A percentile compares a stretch with the other conserved stretches of the same genome.
These are phyloP conservation scores for Drosophila novamexicana DNA, from an alignment of 1,140 invertebrate species.

Conservation along the genomic window DNA sequence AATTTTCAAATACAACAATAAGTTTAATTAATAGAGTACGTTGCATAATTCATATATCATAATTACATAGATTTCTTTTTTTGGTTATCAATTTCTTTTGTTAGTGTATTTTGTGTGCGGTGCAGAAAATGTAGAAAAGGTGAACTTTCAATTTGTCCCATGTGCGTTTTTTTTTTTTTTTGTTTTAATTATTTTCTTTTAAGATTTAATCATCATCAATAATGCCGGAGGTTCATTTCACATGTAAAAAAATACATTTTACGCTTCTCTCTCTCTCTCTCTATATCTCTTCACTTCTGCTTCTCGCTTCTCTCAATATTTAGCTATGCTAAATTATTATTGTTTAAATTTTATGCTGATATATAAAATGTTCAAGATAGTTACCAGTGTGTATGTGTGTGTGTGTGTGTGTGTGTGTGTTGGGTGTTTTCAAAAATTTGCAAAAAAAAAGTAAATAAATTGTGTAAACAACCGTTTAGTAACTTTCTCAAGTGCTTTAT, in stretches of 20 bases:
- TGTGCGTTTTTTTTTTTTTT: constrained; percentile 21
- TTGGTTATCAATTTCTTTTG: neutral
- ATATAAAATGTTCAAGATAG: constrained; percentile 54
- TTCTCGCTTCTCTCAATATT: constrained; percentile 37
- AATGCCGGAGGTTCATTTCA: constrained; percentile 78
- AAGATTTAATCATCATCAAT: constrained; percentile 63
- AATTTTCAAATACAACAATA: constrained; percentile 75
- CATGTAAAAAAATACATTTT: constrained; percentile 81
- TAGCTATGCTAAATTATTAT: constrained; percentile 79
- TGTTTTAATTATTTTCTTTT: constrained; percentile 26
- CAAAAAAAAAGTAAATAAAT: constrained; percentile 4
- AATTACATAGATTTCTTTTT: constrained; percentile 31
- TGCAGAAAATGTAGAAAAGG: constrained; percentile 56
- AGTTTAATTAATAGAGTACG: constrained; percentile 66
- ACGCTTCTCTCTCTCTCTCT: constrained; percentile 7
- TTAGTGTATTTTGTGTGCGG: constrained; percentile 25
- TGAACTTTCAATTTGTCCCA: constrained; percentile 29
- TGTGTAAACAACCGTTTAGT: constrained; percentile 71
- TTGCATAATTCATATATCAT: constrained; percentile 49
- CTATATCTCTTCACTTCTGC: neutral
- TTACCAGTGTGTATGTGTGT: constrained; percentile 32
- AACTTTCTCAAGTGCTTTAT: constrained; percentile 63
- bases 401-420: constrained; percentile 22
- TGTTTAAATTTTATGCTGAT: constrained; percentile 68
- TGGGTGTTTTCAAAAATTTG: constrained; percentile 13